These are phyloP conservation scores for Schizotus pectinicornis DNA, from an alignment of 2,888 invertebrate species.

Conservation along the genomic window DNA sequence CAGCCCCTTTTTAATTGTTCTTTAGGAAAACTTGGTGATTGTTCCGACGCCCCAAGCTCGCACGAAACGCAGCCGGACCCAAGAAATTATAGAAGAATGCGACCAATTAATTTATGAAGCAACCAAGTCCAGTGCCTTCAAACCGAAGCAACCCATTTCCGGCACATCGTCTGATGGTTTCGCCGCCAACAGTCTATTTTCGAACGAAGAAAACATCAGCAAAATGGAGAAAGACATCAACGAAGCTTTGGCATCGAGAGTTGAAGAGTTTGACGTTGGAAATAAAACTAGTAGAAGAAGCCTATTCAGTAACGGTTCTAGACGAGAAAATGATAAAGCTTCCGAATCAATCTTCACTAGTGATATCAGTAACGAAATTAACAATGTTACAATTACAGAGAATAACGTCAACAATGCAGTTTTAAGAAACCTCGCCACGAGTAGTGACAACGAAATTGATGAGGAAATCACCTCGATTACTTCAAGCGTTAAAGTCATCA, in stretches of 20 bases:
- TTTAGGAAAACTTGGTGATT: no score
- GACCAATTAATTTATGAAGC: constrained; percentile 29
- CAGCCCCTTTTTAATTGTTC: no score
- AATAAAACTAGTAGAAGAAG: constrained; percentile 2
- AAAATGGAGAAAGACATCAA: constrained; percentile 22
- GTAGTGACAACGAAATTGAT: constrained; percentile 3
- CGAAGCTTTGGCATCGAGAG: background rate
- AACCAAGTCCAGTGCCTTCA: constrained; percentile 6
- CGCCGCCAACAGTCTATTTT: constrained; percentile 22
- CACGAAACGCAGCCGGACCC: background rate
- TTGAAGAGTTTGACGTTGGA: constrained; percentile 8
- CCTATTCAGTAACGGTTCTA: background rate
- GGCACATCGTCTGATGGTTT: constrained; percentile 3
- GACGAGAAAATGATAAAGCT: background rate
- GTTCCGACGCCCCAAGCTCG: no score
- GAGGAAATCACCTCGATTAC: constrained; percentile 1
- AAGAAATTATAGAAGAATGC: constrained; percentile 26
- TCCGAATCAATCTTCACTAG: constrained; percentile 13
- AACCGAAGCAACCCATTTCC: background rate
- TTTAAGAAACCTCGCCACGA: background rate
- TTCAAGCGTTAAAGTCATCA: constrained; percentile 9
- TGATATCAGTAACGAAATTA: constrained; percentile 21
- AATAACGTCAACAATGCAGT: constrained; percentile 3
- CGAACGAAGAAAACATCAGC: constrained; percentile 19
- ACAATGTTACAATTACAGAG: constrained; percentile 7